Base-by-base conservation (phyloP, 2,797 vertebrate genomes). In the Passerculus sandwichensis region DNA sequence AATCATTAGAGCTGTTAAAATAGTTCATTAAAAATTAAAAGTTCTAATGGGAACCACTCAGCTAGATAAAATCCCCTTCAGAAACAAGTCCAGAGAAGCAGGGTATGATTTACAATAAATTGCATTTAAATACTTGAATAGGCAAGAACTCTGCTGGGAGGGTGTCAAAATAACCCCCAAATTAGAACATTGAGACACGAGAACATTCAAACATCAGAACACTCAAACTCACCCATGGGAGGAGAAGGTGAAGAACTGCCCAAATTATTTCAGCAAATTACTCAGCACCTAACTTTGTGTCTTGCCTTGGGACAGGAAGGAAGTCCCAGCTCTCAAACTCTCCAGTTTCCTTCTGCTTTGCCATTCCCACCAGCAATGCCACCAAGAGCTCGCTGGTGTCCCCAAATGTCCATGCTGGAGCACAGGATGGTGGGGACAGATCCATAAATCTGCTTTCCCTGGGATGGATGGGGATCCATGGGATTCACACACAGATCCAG, bases 311-410 rank as follows among this genome's bases (percentile, higher is more conserved):
- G 50, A 34, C 9, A 51, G 22, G n/a, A 67, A 72, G 34, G 27
- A n/a, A 18, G 5, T 8, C 18, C 36, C 61, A 61, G 30, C 62
- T 72, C 59, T 40, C 27, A 34, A 72, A 54, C 17, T 40, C n/a
- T 15, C 22, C 7, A n/a, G 4, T 1, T 64, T 11, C 32, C 64
- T 16, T 36, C 67, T 85, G 76, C 62, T 69, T 53, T 25, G 47
- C 75, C 59, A 10, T 9, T 26, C 42, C 9, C 51, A 36, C 34
- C 51, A 44, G 27, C n/a, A 62, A 22, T 3, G 27, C 21, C 5
- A 1, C 42, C 59, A 5, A 1, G 32, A 12, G 64, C 61, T 70
- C 38, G 0, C 3, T 0, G 20, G 2, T 10, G 5, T 40, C 48
- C 57, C 72, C 72, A 57, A 0, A 32, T 10, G 11, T 38, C 53